Percentiles rank a stretch among this genome's conserved stretches.
phyloP scores from a whole-genome alignment of 2,888 invertebrate genomes.

The Parnassius apollo region DNA sequence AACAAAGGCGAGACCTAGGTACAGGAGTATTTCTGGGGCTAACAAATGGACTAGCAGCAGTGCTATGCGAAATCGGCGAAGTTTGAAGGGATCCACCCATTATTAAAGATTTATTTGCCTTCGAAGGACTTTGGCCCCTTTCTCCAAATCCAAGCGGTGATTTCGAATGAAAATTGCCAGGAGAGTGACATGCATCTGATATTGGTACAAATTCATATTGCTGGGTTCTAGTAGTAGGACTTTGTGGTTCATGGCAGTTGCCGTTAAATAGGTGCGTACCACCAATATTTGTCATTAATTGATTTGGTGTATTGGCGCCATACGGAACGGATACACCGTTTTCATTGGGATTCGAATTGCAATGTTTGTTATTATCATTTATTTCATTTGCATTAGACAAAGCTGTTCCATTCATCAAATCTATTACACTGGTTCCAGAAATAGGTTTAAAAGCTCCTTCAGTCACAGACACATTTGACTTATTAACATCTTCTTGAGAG shows the following conservation, averaged over 20 bases:
- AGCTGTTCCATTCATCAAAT: constrained; percentile 45
- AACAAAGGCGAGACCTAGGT: constrained; percentile 83
- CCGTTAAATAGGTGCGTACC: constrained; percentile 61
- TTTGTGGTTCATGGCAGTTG: constrained; percentile 82
- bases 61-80: constrained; percentile 82
- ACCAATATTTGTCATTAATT: constrained; percentile 43
- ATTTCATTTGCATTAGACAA: constrained; percentile 42
- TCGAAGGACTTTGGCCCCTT: constrained; percentile 64
- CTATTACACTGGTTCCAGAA: constrained; percentile 36
- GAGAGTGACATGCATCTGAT: constrained; percentile 88
- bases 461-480: constrained; percentile 40
- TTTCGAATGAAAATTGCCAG: constrained; percentile 72
- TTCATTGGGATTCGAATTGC: constrained; percentile 47
- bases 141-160: constrained; percentile 66
- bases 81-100: constrained; percentile 69
- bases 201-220: constrained; percentile 94
- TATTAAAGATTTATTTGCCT: constrained; percentile 56
- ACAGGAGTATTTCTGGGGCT: constrained; percentile 90
- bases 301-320: constrained; percentile 43
- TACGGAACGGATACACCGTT: constrained; percentile 54
- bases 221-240: constrained; percentile 88
- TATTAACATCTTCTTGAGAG: constrained; percentile 46
- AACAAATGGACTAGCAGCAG: constrained; percentile 89
- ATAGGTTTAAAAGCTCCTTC: constrained; percentile 66
- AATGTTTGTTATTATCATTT: constrained; percentile 44